Conservation (phyloP, 2,797 vertebrate genomes). For the Miichthys miiuy region DNA sequence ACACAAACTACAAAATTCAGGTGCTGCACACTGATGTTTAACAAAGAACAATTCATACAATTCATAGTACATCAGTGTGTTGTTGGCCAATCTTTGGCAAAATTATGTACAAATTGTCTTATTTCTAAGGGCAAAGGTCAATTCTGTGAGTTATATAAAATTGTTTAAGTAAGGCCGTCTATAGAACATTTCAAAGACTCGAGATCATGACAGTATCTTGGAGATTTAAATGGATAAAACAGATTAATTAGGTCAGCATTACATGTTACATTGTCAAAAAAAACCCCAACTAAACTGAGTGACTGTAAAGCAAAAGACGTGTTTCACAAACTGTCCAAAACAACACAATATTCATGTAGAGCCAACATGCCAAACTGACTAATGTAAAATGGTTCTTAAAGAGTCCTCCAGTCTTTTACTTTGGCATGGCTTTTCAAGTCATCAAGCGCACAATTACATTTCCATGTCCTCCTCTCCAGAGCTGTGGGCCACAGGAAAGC, state of each 20-base stretch:
- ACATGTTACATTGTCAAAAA: constrained; percentile 18
- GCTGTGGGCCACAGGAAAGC: constrained; percentile 65
- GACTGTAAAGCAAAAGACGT: constrained; percentile 42
- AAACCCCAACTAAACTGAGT: constrained; percentile 6
- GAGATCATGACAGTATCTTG: not conserved
- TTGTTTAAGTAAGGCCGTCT: constrained; percentile 22
- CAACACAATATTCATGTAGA: constrained; percentile 35
- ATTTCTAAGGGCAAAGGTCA: constrained; percentile 31
- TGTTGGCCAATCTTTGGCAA: constrained; percentile 51
- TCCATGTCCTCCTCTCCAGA: constrained; percentile 88
- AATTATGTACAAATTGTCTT: constrained; percentile 27
- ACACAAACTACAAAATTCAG: constrained; percentile 45
- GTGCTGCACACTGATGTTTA: constrained; percentile 29
- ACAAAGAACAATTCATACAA: constrained; percentile 43
- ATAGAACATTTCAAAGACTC: constrained; percentile 17
- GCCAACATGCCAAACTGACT: constrained; percentile 27
- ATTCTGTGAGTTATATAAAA: constrained; percentile 30
- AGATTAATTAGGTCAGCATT: constrained; percentile 6
- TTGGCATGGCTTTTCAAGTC: constrained; percentile 38
- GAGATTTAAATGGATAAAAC: constrained; percentile 19
- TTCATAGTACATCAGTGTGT: constrained; percentile 37
- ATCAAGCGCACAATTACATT: constrained; percentile 68
- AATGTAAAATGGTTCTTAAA: constrained; percentile 16
- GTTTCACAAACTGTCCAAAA: constrained; percentile 42
- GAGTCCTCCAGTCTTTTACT: constrained; percentile 42